Evolutionary conservation across 1,140 invertebrate species (phyloP), one percentile per base, ranked within the genome.

Genomic region (Sycobia sp.): DNA sequence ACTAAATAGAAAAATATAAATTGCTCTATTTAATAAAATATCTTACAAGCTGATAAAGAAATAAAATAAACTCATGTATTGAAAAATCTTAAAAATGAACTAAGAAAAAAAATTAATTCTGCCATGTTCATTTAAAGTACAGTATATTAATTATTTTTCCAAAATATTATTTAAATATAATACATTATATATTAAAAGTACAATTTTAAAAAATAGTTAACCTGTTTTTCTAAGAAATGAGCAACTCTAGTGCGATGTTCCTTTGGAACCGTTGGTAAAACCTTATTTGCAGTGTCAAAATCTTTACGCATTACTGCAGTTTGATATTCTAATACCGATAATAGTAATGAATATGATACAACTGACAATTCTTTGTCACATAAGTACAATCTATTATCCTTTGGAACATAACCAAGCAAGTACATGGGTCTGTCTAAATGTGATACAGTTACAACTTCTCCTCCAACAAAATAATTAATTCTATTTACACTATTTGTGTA

Each of bases 391-490:
- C 96, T 87, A 79, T 98, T 99, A 69, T 99, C 96, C 75, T 94
- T 93, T 0, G 97, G 93, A 46, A 99, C 94, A 80, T 99, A 99
- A 47, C 98, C 97, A 10, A 99, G 84, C 22, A 99, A 85, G 76
- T 98, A 98, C 85, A 92, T 89, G 14, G 90, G 89, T 72, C 95
- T 89, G 78, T 99, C 97, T 43, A 99, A 84, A 83, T 99, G 97
- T 7, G 97, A 95, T 36, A 99, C 90, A 2, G 97, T 99, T 0
- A 99, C 97, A 44, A 99, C 93, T 84, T 99, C 97, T 23, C 97
- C 97, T 23, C 98, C 98, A 20, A 99, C 97, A 78, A 97, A 99
- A 76, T 99, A 99, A 80, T 99, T 99, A 14, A 99, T 90, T 57
- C 97, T 86, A 81, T 99, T 99, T 0, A 98, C 90, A 54, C 91